Conservation (phyloP, 2,888 invertebrate genomes). For the Neoscelio sp. region DNA sequence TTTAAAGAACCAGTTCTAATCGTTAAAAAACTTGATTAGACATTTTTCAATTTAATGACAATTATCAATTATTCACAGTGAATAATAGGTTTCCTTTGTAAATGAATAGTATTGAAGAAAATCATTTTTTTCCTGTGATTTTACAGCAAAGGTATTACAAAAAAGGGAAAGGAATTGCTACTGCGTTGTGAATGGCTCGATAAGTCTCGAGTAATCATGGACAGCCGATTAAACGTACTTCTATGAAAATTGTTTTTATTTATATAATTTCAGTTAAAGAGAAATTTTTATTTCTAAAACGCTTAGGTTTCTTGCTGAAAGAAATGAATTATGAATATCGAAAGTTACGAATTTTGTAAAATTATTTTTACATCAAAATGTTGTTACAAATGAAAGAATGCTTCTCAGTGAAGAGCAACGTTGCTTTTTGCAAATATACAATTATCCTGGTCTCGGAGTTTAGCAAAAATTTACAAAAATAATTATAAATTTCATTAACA, state of each 20-base stretch:
- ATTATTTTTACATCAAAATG: no score
- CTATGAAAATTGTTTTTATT: constrained; percentile 14
- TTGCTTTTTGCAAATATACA: no score
- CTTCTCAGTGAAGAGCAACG: no score
- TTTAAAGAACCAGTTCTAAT: not conserved
- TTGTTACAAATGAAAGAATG: no score
- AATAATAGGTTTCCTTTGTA: constrained; percentile 23
- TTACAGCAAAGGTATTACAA: constrained; percentile 24
- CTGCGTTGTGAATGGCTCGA: constrained; percentile 34
- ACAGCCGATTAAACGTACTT: constrained; percentile 42
- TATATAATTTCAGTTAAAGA: constrained; percentile 11
- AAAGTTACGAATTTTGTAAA: no score
- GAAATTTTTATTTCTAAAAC: constrained; percentile 6
- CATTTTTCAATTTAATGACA: not conserved
- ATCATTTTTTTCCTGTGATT: constrained; percentile 1
- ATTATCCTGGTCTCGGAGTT: no score
- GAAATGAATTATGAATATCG: no score
- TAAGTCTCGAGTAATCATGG: constrained; percentile 31
- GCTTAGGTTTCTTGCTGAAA: no score
- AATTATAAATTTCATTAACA: no score
- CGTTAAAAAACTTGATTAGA: constrained; percentile 6
- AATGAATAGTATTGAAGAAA: constrained; percentile 8
- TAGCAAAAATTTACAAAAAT: no score
- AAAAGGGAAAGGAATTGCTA: constrained; percentile 51
- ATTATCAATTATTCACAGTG: constrained; percentile 10